Evolutionary conservation across 1,140 invertebrate species (phyloP), one percentile per base, ranked within the genome.

Genomic region (Zaprionus davidi): DNA sequence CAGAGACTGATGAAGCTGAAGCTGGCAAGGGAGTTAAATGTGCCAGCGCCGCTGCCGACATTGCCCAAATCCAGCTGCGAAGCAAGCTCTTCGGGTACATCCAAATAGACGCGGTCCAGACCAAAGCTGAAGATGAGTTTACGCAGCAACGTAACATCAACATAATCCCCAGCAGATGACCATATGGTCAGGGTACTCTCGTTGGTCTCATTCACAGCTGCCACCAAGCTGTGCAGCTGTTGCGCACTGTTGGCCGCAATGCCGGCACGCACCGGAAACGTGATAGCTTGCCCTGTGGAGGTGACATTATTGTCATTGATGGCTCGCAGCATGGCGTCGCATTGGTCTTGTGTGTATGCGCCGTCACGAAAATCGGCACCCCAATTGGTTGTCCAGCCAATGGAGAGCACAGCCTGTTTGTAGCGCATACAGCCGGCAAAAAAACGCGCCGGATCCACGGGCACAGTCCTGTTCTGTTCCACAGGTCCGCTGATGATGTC

Each of bases 381-480:
- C 81, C 94, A 95, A 51, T 93, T 93, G 1, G 97, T 98, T 2
- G 96, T 98, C 98, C 98, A 99, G 15, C 98, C 98, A 17, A 98
- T 93, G 3, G 97, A 98, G 9, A 98, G 92, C 0, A 95, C 96
- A 9, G 81, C 78, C 26, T 95, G 93, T 1, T 95, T 95, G 71
- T 97, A 96, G 51, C 94, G 92, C 17, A 94, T 93, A 0, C 93
- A 93, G 2, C 83, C 94, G 31, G 81, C 86, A 74, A 92, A 91
- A 92, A 98, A 98, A 22, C 93, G 84, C 2, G 92, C 93, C 0
- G 96, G 93, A 90, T 97, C 94, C 1, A 98, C 95, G 2, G 95
- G 95, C 28, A 83, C 78, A 0, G 87, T 93, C 0, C 78, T 88
- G 3, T 91, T 93, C 0, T 95, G 93, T 67, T 96, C 95, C 11